Base-by-base conservation (phyloP, 2,888 invertebrate genomes). In the Hyles lineata region DNA sequence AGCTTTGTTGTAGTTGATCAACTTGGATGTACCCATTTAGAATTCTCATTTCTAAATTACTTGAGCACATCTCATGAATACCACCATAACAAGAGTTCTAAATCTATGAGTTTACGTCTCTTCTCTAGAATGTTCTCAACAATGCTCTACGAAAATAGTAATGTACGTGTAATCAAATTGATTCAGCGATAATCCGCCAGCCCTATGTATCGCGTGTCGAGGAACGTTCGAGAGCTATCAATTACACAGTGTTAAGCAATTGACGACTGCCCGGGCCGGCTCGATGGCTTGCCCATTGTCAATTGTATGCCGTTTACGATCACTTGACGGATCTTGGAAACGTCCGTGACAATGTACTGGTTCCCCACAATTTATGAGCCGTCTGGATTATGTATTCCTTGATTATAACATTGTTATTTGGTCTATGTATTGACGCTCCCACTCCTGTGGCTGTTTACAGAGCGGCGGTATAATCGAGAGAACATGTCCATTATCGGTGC, bases 231-330 rank as follows among this genome's bases (percentile, higher is more conserved):
- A 81, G 79, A 82, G 71, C 77, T 78, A 82, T 85, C 88, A 89
- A 89, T 90, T 87, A 86, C 83, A 79, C 79, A 85, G 82, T 84
- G 87, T 87, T 78, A 79, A 80, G 82, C 89, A 89, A 90, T 90
- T 89, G 90, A 72, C 76, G 72, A 77, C n/a, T 75, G 77, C 60
- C 60, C 21, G 25, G 23, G 52, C 55, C 55, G 55, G 60, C 70
- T 71, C 71, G 74, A 81, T 83, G 80, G 78, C 73, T 74, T 78
- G 74, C 70, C 82, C 79, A 80, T 76, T 75, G 77, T 75, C 86
- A 87, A 90, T 90, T 90, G 90, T 83, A 72, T 61, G 72, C 81
- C 86, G 83, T 85, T 89, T 85, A 85, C 74, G 78, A 73, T 84
- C 87, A 89, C 85, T 88, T 87, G 84, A 73, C 72, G 73, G 74